phyloP scores from a whole-genome alignment of 23 tunicate genomes.

The Oikopleura albicans region DNA sequence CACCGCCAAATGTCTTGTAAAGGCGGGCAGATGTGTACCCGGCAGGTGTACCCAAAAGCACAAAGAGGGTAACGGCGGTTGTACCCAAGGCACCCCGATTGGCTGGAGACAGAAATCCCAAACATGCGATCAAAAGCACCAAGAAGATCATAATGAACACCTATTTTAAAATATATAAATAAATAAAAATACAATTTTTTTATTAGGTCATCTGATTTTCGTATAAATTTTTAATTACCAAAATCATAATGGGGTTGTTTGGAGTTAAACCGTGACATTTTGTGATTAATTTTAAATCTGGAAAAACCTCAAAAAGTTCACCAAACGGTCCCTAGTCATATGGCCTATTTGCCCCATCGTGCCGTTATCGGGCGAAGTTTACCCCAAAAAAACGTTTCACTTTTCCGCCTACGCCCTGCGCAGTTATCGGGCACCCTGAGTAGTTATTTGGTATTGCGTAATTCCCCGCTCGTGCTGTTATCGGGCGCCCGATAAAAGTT shows the following conservation, averaged over 20 bases:
- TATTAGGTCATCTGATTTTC: not conserved
- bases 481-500: too few species aligned
- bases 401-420: too few species aligned
- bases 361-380: too few species aligned
- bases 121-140: constrained; percentile 57
- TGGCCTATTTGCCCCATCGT: too few species aligned
- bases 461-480: too few species aligned
- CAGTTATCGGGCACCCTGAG: too few species aligned
- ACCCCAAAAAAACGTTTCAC: too few species aligned
- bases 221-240: not conserved
- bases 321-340: too few species aligned
- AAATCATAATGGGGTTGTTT: not conserved
- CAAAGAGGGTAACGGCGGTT: constrained; percentile 50
- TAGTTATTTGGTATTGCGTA: too few species aligned
- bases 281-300: too few species aligned
- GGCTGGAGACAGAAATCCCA: constrained; percentile 95
- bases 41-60: constrained; percentile 39
- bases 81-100: constrained; percentile 96
- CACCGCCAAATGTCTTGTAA: constrained; percentile 85
- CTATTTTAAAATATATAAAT: constrained; percentile 22
- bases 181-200: not conserved
- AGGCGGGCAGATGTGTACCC: constrained; percentile 67
- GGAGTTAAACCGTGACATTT: too few species aligned
- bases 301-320: too few species aligned
- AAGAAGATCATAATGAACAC: constrained; percentile 58